A percentile compares a stretch with the other conserved stretches of the same genome.
Conservation (phyloP, 2,113 vertebrate genomes). For the Loxodonta africana region DNA sequence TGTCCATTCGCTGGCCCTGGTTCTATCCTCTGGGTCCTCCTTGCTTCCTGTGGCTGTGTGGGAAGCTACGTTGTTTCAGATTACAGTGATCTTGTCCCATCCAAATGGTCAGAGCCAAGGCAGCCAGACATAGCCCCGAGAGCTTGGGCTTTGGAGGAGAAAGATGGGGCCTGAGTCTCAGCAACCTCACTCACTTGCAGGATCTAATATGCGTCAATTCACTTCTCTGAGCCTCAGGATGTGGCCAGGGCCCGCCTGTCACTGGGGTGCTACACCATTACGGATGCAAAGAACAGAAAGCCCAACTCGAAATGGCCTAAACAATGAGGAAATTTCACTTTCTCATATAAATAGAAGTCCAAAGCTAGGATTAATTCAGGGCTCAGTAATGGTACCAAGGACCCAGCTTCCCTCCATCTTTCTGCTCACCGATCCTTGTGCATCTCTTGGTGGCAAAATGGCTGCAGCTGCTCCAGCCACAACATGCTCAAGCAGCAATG, state of each 20-base stretch:
- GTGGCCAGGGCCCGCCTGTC: background rate
- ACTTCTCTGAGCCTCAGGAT: background rate
- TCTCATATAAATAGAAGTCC: background rate
- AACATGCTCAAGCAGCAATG: background rate
- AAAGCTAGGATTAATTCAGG: background rate
- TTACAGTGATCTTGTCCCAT: background rate
- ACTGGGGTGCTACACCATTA: accelerated
- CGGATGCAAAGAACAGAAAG: background rate
- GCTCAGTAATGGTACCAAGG: too few relatives aligned
- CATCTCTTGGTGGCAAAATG: background rate
- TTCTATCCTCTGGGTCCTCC: background rate
- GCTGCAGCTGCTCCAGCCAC: background rate
- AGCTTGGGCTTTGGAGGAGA: background rate
- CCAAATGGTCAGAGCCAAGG: background rate
- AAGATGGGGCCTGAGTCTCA: background rate
- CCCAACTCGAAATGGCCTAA: background rate
- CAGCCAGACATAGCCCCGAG: background rate
- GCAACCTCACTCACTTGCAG: too few relatives aligned
- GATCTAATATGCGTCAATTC: background rate
- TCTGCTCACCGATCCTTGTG: background rate
- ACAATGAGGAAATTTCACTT: background rate
- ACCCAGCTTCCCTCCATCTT: background rate
- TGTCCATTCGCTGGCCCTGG: too few relatives aligned
- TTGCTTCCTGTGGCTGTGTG: too few relatives aligned
- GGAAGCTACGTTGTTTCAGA: background rate